These are phyloP conservation scores for Melitaea athalia DNA, from an alignment of 2,888 invertebrate genomes.

Conservation along the genomic window DNA sequence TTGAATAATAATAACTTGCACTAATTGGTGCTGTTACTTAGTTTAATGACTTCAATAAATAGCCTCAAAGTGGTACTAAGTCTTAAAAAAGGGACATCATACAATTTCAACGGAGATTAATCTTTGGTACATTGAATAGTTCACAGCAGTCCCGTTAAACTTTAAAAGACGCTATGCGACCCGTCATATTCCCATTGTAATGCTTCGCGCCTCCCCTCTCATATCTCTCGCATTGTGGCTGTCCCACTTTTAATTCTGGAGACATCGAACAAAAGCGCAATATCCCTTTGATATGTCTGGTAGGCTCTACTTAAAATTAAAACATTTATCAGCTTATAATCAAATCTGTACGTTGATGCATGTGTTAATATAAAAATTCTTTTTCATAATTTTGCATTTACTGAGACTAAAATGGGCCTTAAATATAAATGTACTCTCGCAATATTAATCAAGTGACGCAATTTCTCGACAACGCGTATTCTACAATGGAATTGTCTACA, in stretches of 20 bases:
- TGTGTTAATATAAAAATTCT: too few species aligned
- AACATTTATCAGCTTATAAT: constrained; percentile 7
- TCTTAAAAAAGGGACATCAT: neutral
- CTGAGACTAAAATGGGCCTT: neutral
- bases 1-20: too few species aligned
- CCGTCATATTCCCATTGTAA: constrained; percentile 64
- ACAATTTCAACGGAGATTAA: constrained; percentile 1
- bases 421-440: constrained; percentile 1
- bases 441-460: constrained; percentile 24
- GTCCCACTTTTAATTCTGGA: constrained; percentile 77
- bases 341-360: neutral
- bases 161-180: constrained; percentile 54
- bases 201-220: constrained; percentile 54
- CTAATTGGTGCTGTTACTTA: too few species aligned
- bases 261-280: constrained; percentile 76
- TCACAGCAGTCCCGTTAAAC: constrained; percentile 29
- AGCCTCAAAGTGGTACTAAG: neutral
- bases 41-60: too few species aligned
- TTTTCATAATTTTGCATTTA: neutral
- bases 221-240: constrained; percentile 67
- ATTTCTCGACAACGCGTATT: constrained; percentile 28
- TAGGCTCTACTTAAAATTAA: constrained; percentile 33
- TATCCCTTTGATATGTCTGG: constrained; percentile 65
- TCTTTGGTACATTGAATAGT: constrained; percentile 1
- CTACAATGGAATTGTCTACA: constrained; percentile 36